A percentile compares a stretch with the other conserved stretches of the same genome.
Conservation (phyloP, 2,113 vertebrate genomes). For the Pao palembangensis region DNA sequence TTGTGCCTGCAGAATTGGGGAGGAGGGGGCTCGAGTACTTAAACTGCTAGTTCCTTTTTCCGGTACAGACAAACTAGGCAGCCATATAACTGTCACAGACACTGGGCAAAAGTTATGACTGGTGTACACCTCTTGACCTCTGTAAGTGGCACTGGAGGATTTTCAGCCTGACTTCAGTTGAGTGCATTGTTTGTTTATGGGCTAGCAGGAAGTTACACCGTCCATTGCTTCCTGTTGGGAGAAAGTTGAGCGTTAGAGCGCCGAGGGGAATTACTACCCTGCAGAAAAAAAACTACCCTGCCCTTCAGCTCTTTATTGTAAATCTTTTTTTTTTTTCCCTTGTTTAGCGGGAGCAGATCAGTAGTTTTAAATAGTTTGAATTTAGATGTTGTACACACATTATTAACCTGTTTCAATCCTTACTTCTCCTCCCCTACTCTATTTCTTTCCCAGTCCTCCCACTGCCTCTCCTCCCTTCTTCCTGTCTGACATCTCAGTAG, state of each 20-base stretch:
- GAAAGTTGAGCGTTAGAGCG: conserved; percentile 45
- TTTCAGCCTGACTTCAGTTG: conserved; percentile 67
- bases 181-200: conserved; percentile 71
- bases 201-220: conserved; percentile 60
- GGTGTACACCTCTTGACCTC: conserved; percentile 62
- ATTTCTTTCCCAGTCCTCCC: conserved; percentile 38
- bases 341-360: conserved; percentile 39
- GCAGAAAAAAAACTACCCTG: conserved; percentile 36
- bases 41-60: conserved; percentile 45
- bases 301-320: conserved; percentile 32
- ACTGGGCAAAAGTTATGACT: conserved; percentile 49
- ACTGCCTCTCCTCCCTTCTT: conserved; percentile 38
- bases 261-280: conserved; percentile 21
- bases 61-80: conserved; percentile 35
- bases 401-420: conserved; percentile 14
- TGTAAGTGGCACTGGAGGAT: conserved; percentile 59
- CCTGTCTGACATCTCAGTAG: conserved; percentile 56
- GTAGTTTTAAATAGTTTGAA: conserved; percentile 21
- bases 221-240: conserved; percentile 50
- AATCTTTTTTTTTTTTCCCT: conserved; percentile 37
- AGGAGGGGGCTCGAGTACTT: conserved; percentile 31
- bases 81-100: conserved; percentile 58
- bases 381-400: not conserved
- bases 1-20: conserved; percentile 2
- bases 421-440: conserved; percentile 14